Evolutionary conservation across 2,113 vertebrate genomes (phyloP).

Genomic region (Benitochromis conjunctus): DNA sequence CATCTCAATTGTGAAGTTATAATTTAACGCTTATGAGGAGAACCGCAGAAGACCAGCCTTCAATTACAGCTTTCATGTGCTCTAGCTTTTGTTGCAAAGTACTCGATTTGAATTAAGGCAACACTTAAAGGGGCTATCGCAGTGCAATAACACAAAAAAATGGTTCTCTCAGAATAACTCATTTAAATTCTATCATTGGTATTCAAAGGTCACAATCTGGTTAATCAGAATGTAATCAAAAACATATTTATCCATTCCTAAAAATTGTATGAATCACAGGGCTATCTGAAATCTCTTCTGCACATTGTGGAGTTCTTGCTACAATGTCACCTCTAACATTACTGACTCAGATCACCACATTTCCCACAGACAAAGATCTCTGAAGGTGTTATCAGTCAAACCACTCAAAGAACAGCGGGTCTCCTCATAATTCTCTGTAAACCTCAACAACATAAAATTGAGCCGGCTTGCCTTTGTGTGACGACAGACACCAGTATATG

Average conservation of each 20-base stretch:
- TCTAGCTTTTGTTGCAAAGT: neutral
- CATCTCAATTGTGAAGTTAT: neutral
- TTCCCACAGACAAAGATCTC: slow-evolving; percentile 36
- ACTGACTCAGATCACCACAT: slow-evolving; percentile 4
- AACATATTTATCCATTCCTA: neutral
- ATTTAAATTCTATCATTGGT: neutral
- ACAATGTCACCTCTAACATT: neutral
- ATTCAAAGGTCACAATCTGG: neutral
- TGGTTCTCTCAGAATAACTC: neutral
- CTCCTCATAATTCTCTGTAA: slow-evolving; percentile 44
- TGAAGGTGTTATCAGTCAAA: slow-evolving; percentile 45
- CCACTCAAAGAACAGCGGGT: slow-evolving; percentile 36
- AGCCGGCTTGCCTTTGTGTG: slow-evolving; percentile 32
- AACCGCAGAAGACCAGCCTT: neutral
- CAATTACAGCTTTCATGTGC: neutral
- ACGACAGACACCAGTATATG: slow-evolving; percentile 52
- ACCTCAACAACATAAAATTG: slow-evolving; percentile 50
- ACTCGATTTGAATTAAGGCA: neutral
- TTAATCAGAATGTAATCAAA: neutral
- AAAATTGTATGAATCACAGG: neutral
- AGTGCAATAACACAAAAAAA: neutral
- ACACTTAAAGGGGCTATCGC: neutral
- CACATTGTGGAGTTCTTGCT: neutral
- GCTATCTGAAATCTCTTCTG: slow-evolving; percentile 2
- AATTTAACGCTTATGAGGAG: neutral